Conservation (phyloP, 2,113 vertebrate genomes). For the Lamprotornis superbus region DNA sequence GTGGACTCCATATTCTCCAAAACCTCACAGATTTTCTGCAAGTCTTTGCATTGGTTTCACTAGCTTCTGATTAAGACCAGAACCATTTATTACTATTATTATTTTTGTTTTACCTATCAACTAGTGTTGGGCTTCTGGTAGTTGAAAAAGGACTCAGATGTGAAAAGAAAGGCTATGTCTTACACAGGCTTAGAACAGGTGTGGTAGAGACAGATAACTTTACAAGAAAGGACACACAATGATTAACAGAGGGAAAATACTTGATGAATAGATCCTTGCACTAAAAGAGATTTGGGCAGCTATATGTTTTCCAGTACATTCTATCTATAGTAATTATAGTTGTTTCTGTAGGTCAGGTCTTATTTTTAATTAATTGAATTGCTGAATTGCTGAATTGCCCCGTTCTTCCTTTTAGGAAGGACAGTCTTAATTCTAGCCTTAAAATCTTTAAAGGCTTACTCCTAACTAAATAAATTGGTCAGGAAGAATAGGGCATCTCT, state of each 20-base stretch:
- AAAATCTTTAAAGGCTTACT: slow-evolving; percentile 12
- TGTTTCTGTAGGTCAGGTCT: neutral
- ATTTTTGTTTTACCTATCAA: neutral
- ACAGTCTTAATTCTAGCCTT: slow-evolving; percentile 20
- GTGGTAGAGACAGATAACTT: neutral
- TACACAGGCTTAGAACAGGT: neutral
- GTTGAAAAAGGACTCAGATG: neutral
- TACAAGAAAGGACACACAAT: neutral
- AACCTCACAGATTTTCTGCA: neutral
- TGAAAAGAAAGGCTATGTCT: neutral
- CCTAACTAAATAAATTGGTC: slow-evolving; percentile 7
- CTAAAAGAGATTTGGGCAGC: neutral
- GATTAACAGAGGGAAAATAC: neutral
- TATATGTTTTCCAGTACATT: neutral
- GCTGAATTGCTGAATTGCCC: neutral
- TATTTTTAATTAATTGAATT: slow-evolving; percentile 31
- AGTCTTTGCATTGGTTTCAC: neutral
- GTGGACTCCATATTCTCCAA: neutral
- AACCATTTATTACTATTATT: neutral
- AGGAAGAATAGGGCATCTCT: slow-evolving; percentile 18
- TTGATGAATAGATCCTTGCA: neutral
- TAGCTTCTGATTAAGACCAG: neutral
- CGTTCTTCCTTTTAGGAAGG: slow-evolving; percentile 17
- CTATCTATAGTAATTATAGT: neutral
- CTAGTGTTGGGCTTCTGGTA: neutral